Evolutionary conservation across 2,888 invertebrate genomes (phyloP).

Genomic region (Andrena hattorfiana): DNA sequence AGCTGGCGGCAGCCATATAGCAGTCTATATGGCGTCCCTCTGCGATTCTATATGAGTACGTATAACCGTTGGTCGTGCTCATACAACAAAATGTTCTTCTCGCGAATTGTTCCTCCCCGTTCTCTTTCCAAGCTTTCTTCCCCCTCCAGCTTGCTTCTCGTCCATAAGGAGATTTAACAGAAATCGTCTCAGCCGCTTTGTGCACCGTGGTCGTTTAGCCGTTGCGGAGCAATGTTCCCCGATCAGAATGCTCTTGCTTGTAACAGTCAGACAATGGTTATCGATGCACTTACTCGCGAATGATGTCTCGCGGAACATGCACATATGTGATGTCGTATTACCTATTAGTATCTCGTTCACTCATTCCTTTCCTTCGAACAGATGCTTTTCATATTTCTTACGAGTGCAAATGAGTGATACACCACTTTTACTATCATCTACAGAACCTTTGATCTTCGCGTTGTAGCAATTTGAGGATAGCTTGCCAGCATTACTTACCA

Average conservation of each 20-base stretch:
- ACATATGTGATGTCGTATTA: not conserved
- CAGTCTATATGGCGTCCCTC: constrained; percentile 76
- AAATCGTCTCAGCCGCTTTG: constrained; percentile 43
- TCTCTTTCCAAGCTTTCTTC: not conserved
- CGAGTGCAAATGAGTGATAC: not conserved
- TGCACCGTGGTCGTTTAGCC: constrained; percentile 40
- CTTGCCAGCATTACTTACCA: no score
- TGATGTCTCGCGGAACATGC: not conserved
- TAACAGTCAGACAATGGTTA: constrained; percentile 31
- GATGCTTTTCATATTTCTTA: not conserved
- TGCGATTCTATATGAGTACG: constrained; percentile 50
- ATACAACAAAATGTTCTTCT: constrained; percentile 56
- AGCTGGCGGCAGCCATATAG: constrained; percentile 75
- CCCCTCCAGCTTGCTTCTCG: not conserved
- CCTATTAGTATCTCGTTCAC: constrained; percentile 14
- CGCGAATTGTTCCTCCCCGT: constrained; percentile 15
- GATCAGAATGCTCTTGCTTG: constrained; percentile 38
- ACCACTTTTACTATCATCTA: no score
- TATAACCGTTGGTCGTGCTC: constrained; percentile 49
- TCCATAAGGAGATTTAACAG: constrained; percentile 45
- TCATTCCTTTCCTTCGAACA: not conserved
- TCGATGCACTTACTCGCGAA: constrained; percentile 16
- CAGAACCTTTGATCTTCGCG: not conserved
- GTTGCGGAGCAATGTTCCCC: constrained; percentile 23
- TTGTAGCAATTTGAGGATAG: not conserved